A percentile compares a stretch with the other conserved stretches of the same genome.
phyloP scores from a whole-genome alignment of 2,797 vertebrate genomes.

The Hippopotamyrus pictus region DNA sequence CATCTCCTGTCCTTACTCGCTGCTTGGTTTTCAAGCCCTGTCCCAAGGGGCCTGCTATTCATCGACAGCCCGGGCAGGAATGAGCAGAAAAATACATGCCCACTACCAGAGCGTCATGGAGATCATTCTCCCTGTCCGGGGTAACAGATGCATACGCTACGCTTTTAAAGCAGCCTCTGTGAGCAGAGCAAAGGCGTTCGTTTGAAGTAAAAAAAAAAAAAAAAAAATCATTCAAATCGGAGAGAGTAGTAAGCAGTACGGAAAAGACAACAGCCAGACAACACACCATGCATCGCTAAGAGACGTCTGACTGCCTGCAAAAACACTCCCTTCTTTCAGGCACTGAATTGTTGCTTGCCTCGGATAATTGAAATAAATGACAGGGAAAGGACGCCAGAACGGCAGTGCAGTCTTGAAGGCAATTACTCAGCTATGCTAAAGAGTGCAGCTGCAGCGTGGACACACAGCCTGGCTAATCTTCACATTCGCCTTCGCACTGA shows the following conservation, averaged over 20 bases:
- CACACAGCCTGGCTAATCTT: neutral
- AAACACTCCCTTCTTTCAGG: neutral
- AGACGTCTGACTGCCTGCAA: neutral
- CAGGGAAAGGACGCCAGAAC: neutral
- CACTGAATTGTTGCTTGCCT: neutral
- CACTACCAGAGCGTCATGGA: neutral
- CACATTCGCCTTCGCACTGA: neutral
- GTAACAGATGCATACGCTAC: neutral
- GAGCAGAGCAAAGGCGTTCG: neutral
- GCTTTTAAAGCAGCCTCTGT: neutral
- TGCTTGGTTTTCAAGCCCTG: neutral
- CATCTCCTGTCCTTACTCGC: neutral
- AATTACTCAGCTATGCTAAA: constrained; percentile 13
- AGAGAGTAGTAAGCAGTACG: neutral
- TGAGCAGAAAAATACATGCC: neutral
- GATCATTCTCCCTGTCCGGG: neutral
- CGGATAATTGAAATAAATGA: constrained; percentile 8
- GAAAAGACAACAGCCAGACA: neutral
- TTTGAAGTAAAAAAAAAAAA: neutral
- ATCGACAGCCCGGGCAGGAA: neutral
- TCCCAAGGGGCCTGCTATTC: neutral
- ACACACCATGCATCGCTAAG: neutral
- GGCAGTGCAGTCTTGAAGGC: neutral
- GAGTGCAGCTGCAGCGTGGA: neutral
- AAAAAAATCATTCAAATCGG: neutral